These are phyloP conservation scores for Coecobrya sp. DNA, from an alignment of 2,888 invertebrate species.

Conservation along the genomic window DNA sequence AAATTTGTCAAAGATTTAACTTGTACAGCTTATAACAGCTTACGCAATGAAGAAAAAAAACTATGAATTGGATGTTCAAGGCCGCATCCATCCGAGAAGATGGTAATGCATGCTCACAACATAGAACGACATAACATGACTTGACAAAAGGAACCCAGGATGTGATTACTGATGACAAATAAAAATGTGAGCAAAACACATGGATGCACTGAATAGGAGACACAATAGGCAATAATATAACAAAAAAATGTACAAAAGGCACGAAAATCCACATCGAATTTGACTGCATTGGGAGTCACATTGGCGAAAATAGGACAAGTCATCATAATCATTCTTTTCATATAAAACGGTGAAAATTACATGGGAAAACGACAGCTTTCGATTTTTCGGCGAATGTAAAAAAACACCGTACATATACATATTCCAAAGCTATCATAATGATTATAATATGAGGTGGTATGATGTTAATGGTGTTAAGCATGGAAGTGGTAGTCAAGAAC, in stretches of 20 bases:
- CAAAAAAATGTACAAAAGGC: constrained; percentile 15
- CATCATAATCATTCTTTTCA: neutral
- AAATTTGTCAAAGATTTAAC: neutral
- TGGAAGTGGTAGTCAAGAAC: neutral
- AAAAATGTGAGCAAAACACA: neutral
- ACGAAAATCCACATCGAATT: neutral
- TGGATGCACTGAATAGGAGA: neutral
- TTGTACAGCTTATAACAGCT: neutral
- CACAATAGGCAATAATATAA: neutral
- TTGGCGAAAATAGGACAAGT: neutral
- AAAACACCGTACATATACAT: neutral
- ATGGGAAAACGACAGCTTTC: constrained; percentile 1
- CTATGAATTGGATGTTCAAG: constrained; percentile 19
- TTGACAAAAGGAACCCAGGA: constrained; percentile 12
- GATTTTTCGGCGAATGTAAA: constrained; percentile 36
- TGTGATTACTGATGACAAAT: neutral
- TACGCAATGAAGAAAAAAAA: neutral
- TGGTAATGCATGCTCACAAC: neutral
- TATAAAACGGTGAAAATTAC: neutral
- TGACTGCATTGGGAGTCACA: neutral
- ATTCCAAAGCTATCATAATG: neutral
- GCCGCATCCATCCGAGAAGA: neutral
- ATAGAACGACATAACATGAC: neutral
- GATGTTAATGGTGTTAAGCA: neutral
- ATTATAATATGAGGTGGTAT: neutral